Base-by-base conservation (phyloP, 2,888 invertebrate genomes). In the Lamellibrachia columna region DNA sequence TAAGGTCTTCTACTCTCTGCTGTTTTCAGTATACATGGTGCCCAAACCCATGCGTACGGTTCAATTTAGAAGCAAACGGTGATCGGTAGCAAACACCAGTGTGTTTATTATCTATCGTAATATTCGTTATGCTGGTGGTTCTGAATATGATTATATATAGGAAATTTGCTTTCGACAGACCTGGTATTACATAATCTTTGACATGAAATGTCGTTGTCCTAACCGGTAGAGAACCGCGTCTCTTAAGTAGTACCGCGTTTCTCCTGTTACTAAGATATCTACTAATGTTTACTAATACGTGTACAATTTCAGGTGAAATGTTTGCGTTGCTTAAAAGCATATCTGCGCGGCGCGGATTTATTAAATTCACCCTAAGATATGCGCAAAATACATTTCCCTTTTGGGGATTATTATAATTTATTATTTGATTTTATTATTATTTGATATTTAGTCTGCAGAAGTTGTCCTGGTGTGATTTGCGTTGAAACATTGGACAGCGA, bases 241-340 rank as follows among this genome's bases (percentile, higher is more conserved):
- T n/a, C 75, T 3, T 75, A 75, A 75, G 75, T 75, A n/a, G 22
- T 22, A 75, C 75, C 4, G 22, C 75, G 15, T 6, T 6, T 75
- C 75, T 75, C 75, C 22, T n/a, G 75, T 75, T 75, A 22, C 15
- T 15, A 75, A n/a, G 11, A 75, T 7, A 75, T 75, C n/a, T n/a
- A 75, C n/a, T 75, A 75, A 75, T 75, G 75, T 75, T 75, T 75
- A 75, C 75, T 75, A 22, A 75, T 75, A 75, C 22, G 75, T 75
- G 15, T 75, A 75, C 15, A 22, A 75, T 75, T 75, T 75, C 75
- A 75, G 75, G 75, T 6, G 15, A 75, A 75, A 11, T 75, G 22
- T 75, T 75, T 75, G 75, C n/a, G 22, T 75, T 75, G 22, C 75
- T 75, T 75, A 22, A 75, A 75, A 75, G 75, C 75, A 75, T 75